These are phyloP conservation scores for Amphiura filiformis DNA, from an alignment of 35 echinoderm and acorn worm genomes.

Conservation along the genomic window DNA sequence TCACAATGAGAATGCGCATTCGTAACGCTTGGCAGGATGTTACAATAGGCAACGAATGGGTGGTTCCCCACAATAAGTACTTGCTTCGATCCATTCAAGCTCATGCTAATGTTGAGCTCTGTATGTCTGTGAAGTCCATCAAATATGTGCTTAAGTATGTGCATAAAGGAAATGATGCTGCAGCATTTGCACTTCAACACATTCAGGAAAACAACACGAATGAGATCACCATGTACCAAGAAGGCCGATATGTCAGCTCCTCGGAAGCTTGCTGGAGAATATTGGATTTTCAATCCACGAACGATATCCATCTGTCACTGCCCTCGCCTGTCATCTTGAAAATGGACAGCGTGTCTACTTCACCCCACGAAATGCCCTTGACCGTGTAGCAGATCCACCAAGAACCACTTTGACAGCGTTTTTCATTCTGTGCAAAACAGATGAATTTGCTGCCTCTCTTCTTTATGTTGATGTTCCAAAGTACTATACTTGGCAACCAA, in stretches of 20 bases:
- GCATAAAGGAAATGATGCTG: background rate
- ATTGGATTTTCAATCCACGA: background rate
- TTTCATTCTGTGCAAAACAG: background rate
- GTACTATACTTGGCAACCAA: background rate
- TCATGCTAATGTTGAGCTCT: background rate
- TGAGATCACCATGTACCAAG: constrained; percentile 1
- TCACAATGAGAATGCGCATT: no score
- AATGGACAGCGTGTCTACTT: constrained; percentile 6
- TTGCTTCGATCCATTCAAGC: background rate
- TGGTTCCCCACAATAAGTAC: background rate
- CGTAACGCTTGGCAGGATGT: background rate
- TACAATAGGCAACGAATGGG: constrained; percentile 3
- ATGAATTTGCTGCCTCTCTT: background rate
- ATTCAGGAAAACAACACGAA: background rate
- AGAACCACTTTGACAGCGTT: background rate
- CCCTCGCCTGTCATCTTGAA: background rate
- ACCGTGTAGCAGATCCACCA: background rate
- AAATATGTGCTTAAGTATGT: constrained; percentile 5
- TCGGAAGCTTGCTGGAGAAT: background rate
- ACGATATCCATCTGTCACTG: background rate
- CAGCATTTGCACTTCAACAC: background rate
- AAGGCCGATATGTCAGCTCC: constrained; percentile 7
- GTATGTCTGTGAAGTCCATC: background rate
- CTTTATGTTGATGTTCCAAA: background rate
- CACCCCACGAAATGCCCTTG: background rate